Evolutionary conservation across 1,140 invertebrate species (phyloP).

Genomic region (Rhyzopertha dominica): DNA sequence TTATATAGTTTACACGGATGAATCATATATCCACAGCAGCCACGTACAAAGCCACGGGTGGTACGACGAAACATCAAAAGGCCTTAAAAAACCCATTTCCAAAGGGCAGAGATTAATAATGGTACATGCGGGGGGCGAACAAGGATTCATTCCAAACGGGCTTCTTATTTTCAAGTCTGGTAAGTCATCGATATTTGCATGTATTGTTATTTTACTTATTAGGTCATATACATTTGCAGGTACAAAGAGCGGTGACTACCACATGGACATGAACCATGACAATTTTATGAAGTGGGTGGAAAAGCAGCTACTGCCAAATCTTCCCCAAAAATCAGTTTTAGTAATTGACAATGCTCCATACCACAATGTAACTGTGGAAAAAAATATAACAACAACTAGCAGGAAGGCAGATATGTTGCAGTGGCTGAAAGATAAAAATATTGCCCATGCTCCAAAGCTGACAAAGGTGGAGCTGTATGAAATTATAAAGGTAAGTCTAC

Average conservation of each 20-base stretch:
- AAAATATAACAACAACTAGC: constrained; percentile 19
- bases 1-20: constrained; percentile 9
- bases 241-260: constrained; percentile 33
- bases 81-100: constrained; percentile 25
- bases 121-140: constrained; percentile 29
- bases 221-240: neutral
- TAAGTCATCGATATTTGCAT: no score
- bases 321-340: constrained; percentile 23
- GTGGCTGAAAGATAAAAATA: constrained; percentile 26
- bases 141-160: constrained; percentile 28
- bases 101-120: constrained; percentile 33
- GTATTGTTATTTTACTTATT: constrained; percentile 4
- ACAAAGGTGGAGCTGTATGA: constrained; percentile 16
- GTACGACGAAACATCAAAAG: constrained; percentile 19
- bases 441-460: constrained; percentile 7
- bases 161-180: constrained; percentile 25
- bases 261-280: constrained; percentile 33
- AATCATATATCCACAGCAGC: constrained; percentile 14
- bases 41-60: constrained; percentile 8
- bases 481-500: constrained; percentile 13
- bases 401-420: constrained; percentile 31
- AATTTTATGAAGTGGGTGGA: constrained; percentile 23
- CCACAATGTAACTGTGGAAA: constrained; percentile 22
- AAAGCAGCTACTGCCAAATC: constrained; percentile 24
- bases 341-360: constrained; percentile 38